Conservation (phyloP, 1,140 invertebrate genomes). For the Zeugodacus cucurbitae region DNA sequence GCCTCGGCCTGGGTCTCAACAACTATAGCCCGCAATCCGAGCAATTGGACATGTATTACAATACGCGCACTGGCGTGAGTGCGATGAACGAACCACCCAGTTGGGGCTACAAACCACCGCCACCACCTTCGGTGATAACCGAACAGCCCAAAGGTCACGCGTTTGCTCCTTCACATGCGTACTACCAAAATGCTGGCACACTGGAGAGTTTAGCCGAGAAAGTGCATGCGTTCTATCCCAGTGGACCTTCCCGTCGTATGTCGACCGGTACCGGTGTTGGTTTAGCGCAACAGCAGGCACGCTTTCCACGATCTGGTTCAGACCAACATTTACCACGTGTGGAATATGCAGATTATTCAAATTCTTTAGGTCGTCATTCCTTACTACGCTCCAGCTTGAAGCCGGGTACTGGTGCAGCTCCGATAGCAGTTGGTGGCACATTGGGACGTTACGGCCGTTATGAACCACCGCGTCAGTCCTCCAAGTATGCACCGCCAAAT, state of each 20-base stretch:
- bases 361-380: conserved; percentile 77
- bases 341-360: conserved; percentile 79
- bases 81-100: conserved; percentile 67
- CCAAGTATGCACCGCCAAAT: conserved; percentile 59
- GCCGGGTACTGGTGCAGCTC: conserved; percentile 65
- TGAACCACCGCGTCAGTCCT: conserved; percentile 53
- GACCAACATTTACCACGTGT: conserved; percentile 86
- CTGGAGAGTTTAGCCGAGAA: conserved; percentile 90
- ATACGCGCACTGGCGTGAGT: conserved; percentile 72
- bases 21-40: conserved; percentile 75
- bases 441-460: conserved; percentile 64
- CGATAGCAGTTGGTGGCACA: conserved; percentile 60
- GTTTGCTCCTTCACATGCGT: conserved; percentile 82
- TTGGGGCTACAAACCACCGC: conserved; percentile 72
- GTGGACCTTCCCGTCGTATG: conserved; percentile 71
- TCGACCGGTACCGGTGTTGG: conserved; percentile 68
- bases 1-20: conserved; percentile 75
- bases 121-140: conserved; percentile 85
- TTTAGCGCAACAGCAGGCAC: conserved; percentile 60
- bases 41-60: conserved; percentile 84
- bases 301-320: conserved; percentile 82
- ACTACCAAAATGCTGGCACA: conserved; percentile 83
- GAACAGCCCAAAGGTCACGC: conserved; percentile 87
- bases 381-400: conserved; percentile 81
- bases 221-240: conserved; percentile 85